These are phyloP conservation scores for Dipus sagitta DNA, from an alignment of 2,797 vertebrate species.

Conservation along the genomic window DNA sequence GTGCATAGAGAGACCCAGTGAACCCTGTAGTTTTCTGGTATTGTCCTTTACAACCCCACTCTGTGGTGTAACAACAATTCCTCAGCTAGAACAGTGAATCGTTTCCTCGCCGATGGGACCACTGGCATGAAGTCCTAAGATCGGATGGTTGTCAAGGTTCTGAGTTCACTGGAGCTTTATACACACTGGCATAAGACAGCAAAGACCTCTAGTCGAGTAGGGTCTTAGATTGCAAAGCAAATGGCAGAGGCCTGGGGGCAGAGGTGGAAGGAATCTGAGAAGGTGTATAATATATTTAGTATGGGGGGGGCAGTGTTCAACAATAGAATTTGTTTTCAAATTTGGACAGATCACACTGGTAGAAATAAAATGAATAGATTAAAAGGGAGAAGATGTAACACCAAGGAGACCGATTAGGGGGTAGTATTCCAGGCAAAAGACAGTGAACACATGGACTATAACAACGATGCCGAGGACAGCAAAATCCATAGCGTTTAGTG, in stretches of 20 bases:
- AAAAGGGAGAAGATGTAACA: neutral
- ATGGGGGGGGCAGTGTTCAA: neutral
- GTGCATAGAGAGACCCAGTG: neutral
- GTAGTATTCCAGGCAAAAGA: neutral
- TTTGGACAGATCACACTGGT: neutral
- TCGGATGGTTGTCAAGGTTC: neutral
- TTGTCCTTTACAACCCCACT: neutral
- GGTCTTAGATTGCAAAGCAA: neutral
- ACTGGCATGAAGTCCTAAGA: neutral
- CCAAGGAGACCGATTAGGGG: neutral
- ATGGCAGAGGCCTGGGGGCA: neutral
- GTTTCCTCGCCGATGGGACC: neutral
- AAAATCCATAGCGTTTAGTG: neutral
- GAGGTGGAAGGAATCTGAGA: neutral
- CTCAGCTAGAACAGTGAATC: neutral
- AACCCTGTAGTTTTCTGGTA: neutral
- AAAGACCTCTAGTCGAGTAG: neutral
- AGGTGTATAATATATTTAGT: neutral
- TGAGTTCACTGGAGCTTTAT: neutral
- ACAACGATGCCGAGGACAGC: neutral
- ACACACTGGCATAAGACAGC: neutral
- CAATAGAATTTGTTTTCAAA: neutral
- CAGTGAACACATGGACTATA: neutral
- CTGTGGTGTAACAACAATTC: neutral
- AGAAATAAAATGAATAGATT: neutral